Conservation (phyloP, 2,113 vertebrate species). For the Marcusenius ussheri region DNA sequence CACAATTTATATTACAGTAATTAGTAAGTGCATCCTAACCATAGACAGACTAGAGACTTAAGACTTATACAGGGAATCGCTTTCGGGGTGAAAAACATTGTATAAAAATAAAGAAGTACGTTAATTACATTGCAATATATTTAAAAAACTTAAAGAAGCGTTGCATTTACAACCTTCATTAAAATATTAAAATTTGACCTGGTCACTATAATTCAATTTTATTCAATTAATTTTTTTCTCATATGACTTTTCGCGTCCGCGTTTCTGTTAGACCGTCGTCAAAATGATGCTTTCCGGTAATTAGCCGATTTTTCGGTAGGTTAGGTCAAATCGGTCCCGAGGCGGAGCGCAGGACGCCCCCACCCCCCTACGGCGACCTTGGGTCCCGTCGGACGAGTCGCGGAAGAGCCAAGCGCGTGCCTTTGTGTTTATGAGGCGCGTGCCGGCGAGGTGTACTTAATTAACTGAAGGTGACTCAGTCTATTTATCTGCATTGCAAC, state of each 20-base stretch:
- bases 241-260: not conserved
- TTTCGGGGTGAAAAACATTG: not conserved
- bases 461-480: slow-evolving; percentile 31
- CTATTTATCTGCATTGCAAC: slow-evolving; percentile 39
- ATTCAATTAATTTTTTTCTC: not conserved
- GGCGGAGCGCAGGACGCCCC: not conserved
- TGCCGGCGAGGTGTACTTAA: slow-evolving; percentile 19
- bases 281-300: not conserved
- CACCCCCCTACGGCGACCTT: not conserved
- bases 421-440: not conserved
- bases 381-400: not conserved
- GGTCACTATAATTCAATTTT: not conserved
- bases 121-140: not conserved
- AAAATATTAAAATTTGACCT: not conserved
- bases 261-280: not conserved
- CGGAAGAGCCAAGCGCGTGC: not conserved
- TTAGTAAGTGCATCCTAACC: not conserved
- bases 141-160: not conserved
- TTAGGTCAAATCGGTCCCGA: not conserved
- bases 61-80: not conserved
- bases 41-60: not conserved
- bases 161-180: not conserved
- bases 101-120: not conserved
- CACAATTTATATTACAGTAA: not conserved
- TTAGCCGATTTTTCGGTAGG: not conserved